Evolutionary conservation across 1,140 invertebrate genomes (phyloP), one percentile per base, ranked within the genome.

Genomic region (Trinorchestia longiramus): DNA sequence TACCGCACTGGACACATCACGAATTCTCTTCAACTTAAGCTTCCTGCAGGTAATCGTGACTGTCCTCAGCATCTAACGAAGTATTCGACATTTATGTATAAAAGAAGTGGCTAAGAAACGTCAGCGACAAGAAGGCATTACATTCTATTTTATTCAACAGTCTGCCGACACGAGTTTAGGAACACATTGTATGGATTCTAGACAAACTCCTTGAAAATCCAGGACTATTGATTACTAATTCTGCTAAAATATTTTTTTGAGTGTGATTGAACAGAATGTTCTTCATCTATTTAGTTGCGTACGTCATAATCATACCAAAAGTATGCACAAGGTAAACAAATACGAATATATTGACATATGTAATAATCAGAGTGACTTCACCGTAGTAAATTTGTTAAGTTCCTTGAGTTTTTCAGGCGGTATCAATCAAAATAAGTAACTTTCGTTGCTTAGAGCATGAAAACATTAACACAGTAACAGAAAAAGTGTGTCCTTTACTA

Each of bases 21-120:
- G 88, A 90, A 90, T 90, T 42, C 88, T 41, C 88, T 36, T 28
- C 8, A 23, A 1, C 62, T 77, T 77, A 28, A 77, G 36, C 11
- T 77, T 77, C 62, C 62, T 77, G 62, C 15, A 90, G 88, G 36
- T 90, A 90, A 43, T 90, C 88, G 88, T 90, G 88, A 90, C 41
- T 90, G 62, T 77, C 28, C 15, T 36, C 28, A 11, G 62, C 36
- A 77, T 77, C 62, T 36, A 77, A 15, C 3, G 62, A 36, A 77
- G 62, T 77, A 77, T 77, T 77, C 62, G 62, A 77, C 62, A 36
- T 77, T 77, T 77, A 77, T 36, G 62, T 36, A 28, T 77, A 28
- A 23, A 77, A 77, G 62, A 53, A 77, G 62, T 77, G 62, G 62
- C 28, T 3, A 77, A 77, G 62, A 15, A 77, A 77, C 62, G 62